Conservation (phyloP, 2,888 invertebrate genomes). For the Miltochrista miniata region DNA sequence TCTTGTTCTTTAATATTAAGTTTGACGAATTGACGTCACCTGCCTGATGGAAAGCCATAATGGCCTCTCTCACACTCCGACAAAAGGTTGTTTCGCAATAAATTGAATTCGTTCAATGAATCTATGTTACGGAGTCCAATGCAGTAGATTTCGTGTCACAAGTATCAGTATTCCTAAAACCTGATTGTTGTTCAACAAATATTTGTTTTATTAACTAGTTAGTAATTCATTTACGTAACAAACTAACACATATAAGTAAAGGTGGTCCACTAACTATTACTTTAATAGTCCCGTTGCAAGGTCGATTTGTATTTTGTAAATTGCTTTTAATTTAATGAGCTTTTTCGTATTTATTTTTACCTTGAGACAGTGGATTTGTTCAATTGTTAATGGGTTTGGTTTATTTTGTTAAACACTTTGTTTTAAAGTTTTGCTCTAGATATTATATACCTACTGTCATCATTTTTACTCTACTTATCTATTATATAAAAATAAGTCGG, state of each 20-base stretch:
- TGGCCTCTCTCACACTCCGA: too few relatives aligned
- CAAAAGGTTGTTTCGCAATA: too few relatives aligned
- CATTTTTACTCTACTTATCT: neutral
- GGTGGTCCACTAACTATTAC: conserved; percentile 66
- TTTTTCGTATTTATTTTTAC: conserved; percentile 24
- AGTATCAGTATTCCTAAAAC: conserved; percentile 44
- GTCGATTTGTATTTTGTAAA: conserved; percentile 45
- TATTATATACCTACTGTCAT: neutral
- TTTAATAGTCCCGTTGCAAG: conserved; percentile 65
- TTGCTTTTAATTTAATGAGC: conserved; percentile 32
- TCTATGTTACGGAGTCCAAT: too few relatives aligned
- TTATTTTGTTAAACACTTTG: neutral
- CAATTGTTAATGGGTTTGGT: neutral
- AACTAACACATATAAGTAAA: conserved; percentile 54
- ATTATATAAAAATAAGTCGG: too few relatives aligned
- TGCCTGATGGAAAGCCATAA: too few relatives aligned
- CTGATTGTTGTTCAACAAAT: conserved; percentile 52
- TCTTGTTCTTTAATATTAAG: too few relatives aligned
- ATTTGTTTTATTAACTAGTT: conserved; percentile 64
- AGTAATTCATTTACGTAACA: conserved; percentile 65
- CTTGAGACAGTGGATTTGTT: conserved; percentile 24
- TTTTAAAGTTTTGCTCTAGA: conserved; percentile 2
- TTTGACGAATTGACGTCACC: too few relatives aligned
- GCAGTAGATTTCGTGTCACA: conserved; percentile 11
- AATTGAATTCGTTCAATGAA: too few relatives aligned